Evolutionary conservation across 2,888 invertebrate species (phyloP), one percentile per base, ranked within the genome.

Genomic region (Drosophila subsilvestris): DNA sequence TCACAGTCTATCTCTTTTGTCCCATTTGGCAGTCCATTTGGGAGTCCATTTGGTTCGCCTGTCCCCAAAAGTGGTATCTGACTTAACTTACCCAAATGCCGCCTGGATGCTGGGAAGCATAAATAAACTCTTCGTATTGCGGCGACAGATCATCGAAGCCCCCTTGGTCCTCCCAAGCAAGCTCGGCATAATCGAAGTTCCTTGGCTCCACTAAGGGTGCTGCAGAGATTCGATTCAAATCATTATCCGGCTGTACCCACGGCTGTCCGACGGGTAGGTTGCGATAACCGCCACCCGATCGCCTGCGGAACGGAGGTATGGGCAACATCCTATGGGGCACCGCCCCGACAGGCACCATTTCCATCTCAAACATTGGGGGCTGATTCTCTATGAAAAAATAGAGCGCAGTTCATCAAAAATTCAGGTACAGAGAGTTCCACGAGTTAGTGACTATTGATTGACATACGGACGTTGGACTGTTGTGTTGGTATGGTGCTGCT

Each of bases 201-300:
- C 14, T n/a, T 12, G 37, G 37, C 7, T 6, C 7, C 37, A 7
- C n/a, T n/a, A 1, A 7, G 32, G 12, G 2, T 4, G 4, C 12
- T 14, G 32, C 12, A 12, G 32, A 4, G 5, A 32, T 5, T 32
- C 10, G 12, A 14, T 32, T 32, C 5, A 83, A 71, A 70, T 90
- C 90, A 63, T 88, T 88, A 71, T 91, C 91, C 66, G 90, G 88
- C 60, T 90, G 90, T 10, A 88, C 78, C 20, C 90, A 86, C 54
- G 89, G 59, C 90, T 32, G 14, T 89, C 86, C 25, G 89, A 56
- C 63, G 89, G 90, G 17, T 88, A 88, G 12, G 88, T 82, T 56
- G 89, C 90, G 47, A 71, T 90, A 5, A 80, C 89, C 14, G 14
- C 37, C 0, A 0, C 86, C 86, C 4, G 66, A n/a, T 2, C 88